phyloP scores from a whole-genome alignment of 1,140 invertebrate species.

The Belonocnema kinseyi region DNA sequence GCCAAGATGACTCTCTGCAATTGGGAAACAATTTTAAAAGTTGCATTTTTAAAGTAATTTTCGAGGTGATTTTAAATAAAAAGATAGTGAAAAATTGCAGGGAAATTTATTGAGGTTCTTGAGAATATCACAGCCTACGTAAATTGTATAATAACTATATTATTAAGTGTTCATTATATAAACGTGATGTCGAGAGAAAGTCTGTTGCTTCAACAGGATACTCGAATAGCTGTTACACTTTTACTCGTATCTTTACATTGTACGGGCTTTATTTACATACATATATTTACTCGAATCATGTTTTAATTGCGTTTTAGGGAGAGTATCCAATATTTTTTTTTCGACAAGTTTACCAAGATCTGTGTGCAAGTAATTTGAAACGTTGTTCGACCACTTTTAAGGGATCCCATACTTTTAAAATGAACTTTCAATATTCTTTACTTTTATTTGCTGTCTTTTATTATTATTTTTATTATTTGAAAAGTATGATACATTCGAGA shows the following conservation, averaged over 20 bases:
- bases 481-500: constrained; percentile 13
- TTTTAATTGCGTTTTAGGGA: background rate
- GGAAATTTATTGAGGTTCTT: background rate
- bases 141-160: constrained; percentile 20
- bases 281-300: background rate
- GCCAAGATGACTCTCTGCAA: constrained; percentile 12
- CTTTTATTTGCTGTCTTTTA: background rate
- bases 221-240: constrained; percentile 27
- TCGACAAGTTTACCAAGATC: background rate
- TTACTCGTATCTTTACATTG: constrained; percentile 29
- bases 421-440: constrained; percentile 1
- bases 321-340: background rate
- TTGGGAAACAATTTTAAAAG: background rate
- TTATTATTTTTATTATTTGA: background rate
- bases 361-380: background rate
- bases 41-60: background rate
- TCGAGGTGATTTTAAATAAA: background rate
- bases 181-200: background rate
- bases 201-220: background rate
- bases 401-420: constrained; percentile 25
- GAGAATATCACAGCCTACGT: constrained; percentile 11
- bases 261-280: background rate
- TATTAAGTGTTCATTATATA: constrained; percentile 25
- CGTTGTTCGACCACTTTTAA: background rate
- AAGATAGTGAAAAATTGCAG: background rate